phyloP scores from a whole-genome alignment of 1,140 invertebrate genomes.

The Drosophila pseudoobscura region DNA sequence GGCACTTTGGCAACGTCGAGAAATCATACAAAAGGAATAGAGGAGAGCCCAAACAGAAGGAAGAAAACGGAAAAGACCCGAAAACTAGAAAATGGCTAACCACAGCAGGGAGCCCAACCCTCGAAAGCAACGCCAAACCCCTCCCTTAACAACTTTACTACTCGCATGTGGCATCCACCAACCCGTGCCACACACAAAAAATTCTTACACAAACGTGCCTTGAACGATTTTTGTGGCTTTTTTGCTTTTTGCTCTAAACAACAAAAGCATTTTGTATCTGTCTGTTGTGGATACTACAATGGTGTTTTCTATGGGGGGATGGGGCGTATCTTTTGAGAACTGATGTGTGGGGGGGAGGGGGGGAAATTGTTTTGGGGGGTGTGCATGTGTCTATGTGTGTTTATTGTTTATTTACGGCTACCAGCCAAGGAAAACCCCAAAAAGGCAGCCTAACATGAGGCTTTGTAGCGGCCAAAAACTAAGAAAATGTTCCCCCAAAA shows the following conservation, averaged over 20 bases:
- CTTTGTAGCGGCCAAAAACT: constrained; percentile 73
- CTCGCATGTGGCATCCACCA: constrained; percentile 19
- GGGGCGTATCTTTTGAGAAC: constrained; percentile 24
- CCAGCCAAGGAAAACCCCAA: constrained; percentile 81
- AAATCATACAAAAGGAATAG: constrained; percentile 50
- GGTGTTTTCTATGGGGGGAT: constrained; percentile 11
- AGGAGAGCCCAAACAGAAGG: constrained; percentile 38
- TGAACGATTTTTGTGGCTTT: constrained; percentile 81
- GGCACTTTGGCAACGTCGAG: constrained; percentile 21
- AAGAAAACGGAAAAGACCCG: constrained; percentile 1
- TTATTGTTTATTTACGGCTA: constrained; percentile 80
- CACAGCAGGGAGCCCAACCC: constrained; percentile 17
- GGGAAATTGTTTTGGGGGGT: constrained; percentile 19
- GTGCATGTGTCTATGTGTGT: constrained; percentile 46
- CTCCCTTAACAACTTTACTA: constrained; percentile 34
- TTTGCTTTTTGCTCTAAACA: constrained; percentile 79
- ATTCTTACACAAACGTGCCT: constrained; percentile 73
- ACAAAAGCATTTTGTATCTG: constrained; percentile 73
- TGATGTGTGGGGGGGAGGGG: constrained; percentile 1
- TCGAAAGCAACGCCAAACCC: constrained; percentile 1
- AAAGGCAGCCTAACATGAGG: constrained; percentile 77
- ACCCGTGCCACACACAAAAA: constrained; percentile 10
- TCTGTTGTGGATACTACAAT: constrained; percentile 24
- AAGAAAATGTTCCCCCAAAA: constrained; percentile 63
- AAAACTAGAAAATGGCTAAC: constrained; percentile 69